These are phyloP conservation scores for Anomalospiza imberbis DNA, from an alignment of 2,797 vertebrate species.

Conservation along the genomic window DNA sequence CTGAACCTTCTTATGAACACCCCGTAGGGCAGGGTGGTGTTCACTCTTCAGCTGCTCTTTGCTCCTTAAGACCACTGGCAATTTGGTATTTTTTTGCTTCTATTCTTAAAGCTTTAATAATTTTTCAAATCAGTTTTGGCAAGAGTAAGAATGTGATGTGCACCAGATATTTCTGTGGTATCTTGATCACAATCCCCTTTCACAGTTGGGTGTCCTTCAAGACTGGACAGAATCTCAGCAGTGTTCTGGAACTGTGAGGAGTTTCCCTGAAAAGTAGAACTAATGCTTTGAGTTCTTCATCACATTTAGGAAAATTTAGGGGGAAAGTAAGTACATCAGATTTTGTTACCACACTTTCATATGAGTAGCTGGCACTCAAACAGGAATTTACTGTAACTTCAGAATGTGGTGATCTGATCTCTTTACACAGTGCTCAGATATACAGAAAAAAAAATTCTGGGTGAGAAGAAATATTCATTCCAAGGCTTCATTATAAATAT, in stretches of 20 bases:
- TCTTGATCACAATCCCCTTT: background rate
- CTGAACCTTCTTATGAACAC: background rate
- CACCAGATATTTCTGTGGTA: background rate
- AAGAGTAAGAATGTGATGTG: background rate
- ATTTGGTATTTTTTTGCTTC: background rate
- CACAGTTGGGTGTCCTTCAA: background rate
- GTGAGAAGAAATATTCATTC: background rate
- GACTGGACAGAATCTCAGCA: background rate
- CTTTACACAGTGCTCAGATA: background rate
- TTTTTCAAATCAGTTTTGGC: background rate
- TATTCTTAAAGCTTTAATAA: background rate
- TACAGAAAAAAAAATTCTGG: background rate
- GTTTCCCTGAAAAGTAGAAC: constrained; percentile 31
- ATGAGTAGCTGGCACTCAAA: background rate
- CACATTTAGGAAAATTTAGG: constrained; percentile 29
- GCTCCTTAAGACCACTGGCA: background rate
- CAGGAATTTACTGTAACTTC: background rate
- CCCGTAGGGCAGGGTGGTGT: background rate
- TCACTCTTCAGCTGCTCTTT: background rate
- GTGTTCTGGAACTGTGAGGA: background rate
- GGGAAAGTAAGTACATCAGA: background rate
- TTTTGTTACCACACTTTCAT: constrained; percentile 39
- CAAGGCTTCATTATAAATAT: background rate
- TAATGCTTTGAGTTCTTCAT: constrained; percentile 34
- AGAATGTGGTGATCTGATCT: background rate